These are phyloP conservation scores for Leptinotarsa texana DNA, from an alignment of 1,140 invertebrate genomes.

Conservation along the genomic window DNA sequence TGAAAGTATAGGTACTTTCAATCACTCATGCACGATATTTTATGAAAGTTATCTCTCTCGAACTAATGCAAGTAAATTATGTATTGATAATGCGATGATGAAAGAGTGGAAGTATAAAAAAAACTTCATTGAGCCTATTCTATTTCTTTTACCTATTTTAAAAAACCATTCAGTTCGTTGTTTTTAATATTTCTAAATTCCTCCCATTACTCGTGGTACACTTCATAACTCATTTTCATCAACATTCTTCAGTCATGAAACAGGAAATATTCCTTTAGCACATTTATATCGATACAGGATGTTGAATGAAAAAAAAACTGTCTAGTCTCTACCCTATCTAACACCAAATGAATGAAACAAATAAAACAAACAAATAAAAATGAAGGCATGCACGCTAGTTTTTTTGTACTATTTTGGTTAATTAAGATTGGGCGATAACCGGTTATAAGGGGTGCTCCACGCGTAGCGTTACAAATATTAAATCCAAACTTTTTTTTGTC, in stretches of 20 bases:
- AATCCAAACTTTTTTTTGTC: constrained; percentile 28
- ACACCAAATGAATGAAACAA: constrained; percentile 17
- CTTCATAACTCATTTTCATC: too few species aligned
- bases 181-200: too few species aligned
- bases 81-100: too few species aligned
- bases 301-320: constrained; percentile 1
- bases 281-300: neutral
- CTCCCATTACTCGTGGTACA: too few species aligned
- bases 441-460: constrained; percentile 19
- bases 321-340: neutral
- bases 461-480: constrained; percentile 26
- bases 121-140: too few species aligned
- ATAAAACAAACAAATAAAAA: constrained; percentile 25
- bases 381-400: neutral
- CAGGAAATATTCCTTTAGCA: neutral
- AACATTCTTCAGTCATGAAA: neutral
- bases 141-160: too few species aligned
- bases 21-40: too few species aligned
- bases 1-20: too few species aligned
- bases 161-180: too few species aligned
- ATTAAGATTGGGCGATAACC: constrained; percentile 28
- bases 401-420: constrained; percentile 28
- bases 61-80: too few species aligned
- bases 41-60: too few species aligned
- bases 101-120: too few species aligned